Evolutionary conservation across 2,113 vertebrate genomes (phyloP).

Genomic region (Colistium nudipinnis): DNA sequence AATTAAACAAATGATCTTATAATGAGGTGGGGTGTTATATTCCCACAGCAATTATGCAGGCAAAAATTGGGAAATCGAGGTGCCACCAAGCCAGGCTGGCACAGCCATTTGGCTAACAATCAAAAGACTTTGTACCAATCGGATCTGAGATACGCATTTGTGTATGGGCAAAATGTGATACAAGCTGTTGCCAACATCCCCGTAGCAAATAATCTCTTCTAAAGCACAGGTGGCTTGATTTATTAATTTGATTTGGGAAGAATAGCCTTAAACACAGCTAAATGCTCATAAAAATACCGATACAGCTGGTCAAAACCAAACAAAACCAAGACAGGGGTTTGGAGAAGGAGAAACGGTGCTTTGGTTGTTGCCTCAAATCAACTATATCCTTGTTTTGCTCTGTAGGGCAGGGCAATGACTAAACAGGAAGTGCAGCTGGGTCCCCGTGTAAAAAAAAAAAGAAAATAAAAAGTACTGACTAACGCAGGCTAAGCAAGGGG

Average conservation of each 20-base stretch:
- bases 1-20: too few species aligned
- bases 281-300: background rate
- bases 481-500: background rate
- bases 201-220: constrained; percentile 10
- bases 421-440: constrained; percentile 17
- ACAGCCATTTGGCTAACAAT: background rate
- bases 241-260: too few species aligned
- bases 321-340: background rate
- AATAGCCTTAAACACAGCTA: background rate
- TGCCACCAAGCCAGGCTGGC: background rate
- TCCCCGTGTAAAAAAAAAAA: background rate
- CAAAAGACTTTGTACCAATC: background rate
- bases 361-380: background rate
- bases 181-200: constrained; percentile 1
- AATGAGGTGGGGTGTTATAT: too few species aligned
- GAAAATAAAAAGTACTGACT: background rate
- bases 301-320: background rate
- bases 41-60: too few species aligned
- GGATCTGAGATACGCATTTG: background rate
- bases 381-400: background rate
- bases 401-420: background rate
- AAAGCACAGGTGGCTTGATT: too few species aligned
- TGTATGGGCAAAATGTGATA: background rate
- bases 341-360: background rate
- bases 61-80: too few species aligned